Conservation (phyloP, 2,113 vertebrate genomes). For the Colius striatus region DNA sequence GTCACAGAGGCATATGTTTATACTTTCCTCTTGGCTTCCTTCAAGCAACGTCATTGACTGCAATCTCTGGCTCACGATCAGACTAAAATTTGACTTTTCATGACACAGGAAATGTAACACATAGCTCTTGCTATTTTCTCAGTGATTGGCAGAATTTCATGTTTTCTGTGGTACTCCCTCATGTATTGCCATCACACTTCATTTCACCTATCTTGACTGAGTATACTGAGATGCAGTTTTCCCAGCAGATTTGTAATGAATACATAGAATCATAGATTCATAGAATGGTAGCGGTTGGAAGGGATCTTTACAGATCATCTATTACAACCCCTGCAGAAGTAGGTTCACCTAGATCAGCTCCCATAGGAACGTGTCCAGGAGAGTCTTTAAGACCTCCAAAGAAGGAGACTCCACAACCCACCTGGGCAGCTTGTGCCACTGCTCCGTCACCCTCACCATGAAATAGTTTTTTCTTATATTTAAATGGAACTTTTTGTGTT, state of each 20-base stretch:
- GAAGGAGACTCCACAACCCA: too few relatives aligned
- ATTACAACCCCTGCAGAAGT: too few relatives aligned
- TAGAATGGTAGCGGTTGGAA: too few relatives aligned
- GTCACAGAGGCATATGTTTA: fast-evolving
- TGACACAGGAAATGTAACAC: neutral
- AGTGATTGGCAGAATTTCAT: neutral
- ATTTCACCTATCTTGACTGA: neutral
- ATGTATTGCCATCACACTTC: neutral
- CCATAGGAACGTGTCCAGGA: too few relatives aligned
- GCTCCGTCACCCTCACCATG: too few relatives aligned
- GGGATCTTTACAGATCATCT: too few relatives aligned
- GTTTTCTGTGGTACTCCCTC: neutral
- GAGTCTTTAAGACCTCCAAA: too few relatives aligned
- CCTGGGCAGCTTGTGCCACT: too few relatives aligned
- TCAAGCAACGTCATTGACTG: neutral
- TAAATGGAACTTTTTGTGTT: too few relatives aligned
- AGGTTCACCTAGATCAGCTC: too few relatives aligned
- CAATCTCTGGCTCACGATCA: neutral
- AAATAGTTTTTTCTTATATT: too few relatives aligned
- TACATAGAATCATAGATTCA: too few relatives aligned
- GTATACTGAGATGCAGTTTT: neutral
- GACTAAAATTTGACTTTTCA: neutral
- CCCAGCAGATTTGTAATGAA: neutral
- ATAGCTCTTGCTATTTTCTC: neutral
- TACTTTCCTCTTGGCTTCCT: neutral